Evolutionary conservation across 2,888 invertebrate genomes (phyloP).

Genomic region (Hemaris fuciformis): DNA sequence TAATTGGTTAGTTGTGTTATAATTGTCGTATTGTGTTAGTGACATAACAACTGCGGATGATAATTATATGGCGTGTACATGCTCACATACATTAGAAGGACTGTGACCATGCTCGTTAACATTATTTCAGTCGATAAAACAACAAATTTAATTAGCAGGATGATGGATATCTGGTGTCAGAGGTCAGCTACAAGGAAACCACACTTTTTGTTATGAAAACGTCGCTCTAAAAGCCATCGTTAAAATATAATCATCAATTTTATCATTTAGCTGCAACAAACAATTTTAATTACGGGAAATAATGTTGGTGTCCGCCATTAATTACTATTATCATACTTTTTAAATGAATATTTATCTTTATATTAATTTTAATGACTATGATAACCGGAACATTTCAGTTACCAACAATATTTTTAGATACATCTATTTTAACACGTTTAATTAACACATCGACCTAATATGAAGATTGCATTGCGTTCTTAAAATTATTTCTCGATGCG

Average conservation of each 20-base stretch:
- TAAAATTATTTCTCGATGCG: slow-evolving; percentile 26
- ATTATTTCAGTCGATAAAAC: slow-evolving; percentile 7
- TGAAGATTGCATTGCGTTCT: slow-evolving; percentile 31
- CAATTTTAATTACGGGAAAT: slow-evolving; percentile 73
- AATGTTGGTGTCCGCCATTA: slow-evolving; percentile 53
- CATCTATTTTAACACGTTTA: neutral
- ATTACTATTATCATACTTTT: slow-evolving; percentile 49
- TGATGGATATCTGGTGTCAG: slow-evolving; percentile 68
- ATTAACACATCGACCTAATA: neutral
- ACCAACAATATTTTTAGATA: neutral
- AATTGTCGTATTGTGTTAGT: neutral
- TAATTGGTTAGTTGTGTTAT: neutral
- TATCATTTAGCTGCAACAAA: slow-evolving; percentile 60
- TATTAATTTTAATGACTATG: slow-evolving; percentile 41
- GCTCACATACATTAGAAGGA: neutral
- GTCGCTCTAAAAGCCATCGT: slow-evolving; percentile 46
- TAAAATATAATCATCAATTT: slow-evolving; percentile 61
- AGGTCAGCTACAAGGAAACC: slow-evolving; percentile 67
- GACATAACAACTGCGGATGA: neutral
- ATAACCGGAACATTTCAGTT: slow-evolving; percentile 19
- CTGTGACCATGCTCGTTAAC: slow-evolving; percentile 8
- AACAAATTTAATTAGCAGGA: slow-evolving; percentile 56
- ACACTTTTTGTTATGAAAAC: slow-evolving; percentile 37
- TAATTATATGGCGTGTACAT: neutral
- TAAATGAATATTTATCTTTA: slow-evolving; percentile 52